These are phyloP conservation scores for Geotrupes spiniger DNA, from an alignment of 2,888 invertebrate genomes.

Conservation along the genomic window DNA sequence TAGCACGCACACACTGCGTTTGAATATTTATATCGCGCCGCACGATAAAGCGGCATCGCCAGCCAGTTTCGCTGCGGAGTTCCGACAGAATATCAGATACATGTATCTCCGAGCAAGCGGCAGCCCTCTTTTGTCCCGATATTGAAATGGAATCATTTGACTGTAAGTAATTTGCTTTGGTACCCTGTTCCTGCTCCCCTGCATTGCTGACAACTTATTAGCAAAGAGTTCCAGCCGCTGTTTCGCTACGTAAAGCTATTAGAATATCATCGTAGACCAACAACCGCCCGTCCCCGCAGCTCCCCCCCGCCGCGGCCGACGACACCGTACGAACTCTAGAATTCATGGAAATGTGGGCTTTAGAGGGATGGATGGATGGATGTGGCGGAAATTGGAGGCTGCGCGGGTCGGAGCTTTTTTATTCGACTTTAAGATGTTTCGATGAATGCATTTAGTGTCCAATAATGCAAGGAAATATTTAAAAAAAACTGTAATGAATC, in stretches of 20 bases:
- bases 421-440: no score
- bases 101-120: conserved; percentile 42
- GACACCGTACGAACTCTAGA: background rate
- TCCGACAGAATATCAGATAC: conserved; percentile 41
- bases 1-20: conserved; percentile 17
- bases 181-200: conserved; percentile 36
- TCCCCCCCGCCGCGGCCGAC: no score
- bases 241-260: conserved; percentile 23
- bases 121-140: conserved; percentile 62
- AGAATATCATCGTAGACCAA: conserved; percentile 20
- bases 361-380: background rate
- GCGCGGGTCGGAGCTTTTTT: background rate
- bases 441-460: no score
- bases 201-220: conserved; percentile 44
- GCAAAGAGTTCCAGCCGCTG: conserved; percentile 32
- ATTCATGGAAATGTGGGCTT: conserved; percentile 3
- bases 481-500: no score
- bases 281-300: background rate
- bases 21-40: conserved; percentile 22
- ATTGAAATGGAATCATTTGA: conserved; percentile 71
- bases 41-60: conserved; percentile 21
- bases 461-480: no score
- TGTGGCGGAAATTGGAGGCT: background rate
- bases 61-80: conserved; percentile 8
- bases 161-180: conserved; percentile 69